A percentile compares a stretch with the other conserved stretches of the same genome.
Conservation (phyloP, 2,113 vertebrate genomes). For the Halcyon malimbica region DNA sequence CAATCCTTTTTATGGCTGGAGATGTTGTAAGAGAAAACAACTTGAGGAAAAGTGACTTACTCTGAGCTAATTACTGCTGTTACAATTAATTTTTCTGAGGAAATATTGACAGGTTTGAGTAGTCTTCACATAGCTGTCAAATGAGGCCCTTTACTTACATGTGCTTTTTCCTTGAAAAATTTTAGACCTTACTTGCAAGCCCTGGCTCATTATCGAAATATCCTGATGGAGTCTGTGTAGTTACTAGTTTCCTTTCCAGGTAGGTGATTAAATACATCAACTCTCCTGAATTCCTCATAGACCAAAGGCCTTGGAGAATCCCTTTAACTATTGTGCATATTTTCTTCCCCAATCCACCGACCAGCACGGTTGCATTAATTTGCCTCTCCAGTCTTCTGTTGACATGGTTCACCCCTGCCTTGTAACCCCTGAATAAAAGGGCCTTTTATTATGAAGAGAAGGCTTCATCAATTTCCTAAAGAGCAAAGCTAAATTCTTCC, state of each 20-base stretch:
- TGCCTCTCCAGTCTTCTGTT: not conserved
- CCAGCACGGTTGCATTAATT: not conserved
- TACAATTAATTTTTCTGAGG: not conserved
- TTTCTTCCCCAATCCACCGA: not conserved
- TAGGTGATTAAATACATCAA: not conserved
- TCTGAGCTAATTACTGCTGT: not conserved
- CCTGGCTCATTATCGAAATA: conserved; percentile 42
- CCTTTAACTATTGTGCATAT: not conserved
- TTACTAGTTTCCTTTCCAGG: conserved; percentile 4
- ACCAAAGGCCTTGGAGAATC: not conserved
- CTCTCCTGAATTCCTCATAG: not conserved
- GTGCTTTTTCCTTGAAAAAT: not conserved
- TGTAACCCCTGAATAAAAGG: not conserved
- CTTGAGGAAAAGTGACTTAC: not conserved
- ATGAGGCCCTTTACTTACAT: conserved; percentile 48
- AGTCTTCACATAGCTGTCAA: not conserved
- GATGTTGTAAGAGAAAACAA: not conserved
- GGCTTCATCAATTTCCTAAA: not conserved
- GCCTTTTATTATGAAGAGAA: not conserved
- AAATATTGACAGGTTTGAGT: not conserved
- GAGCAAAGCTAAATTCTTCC: not conserved
- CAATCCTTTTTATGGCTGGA: not conserved
- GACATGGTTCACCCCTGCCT: not conserved
- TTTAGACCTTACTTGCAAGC: not conserved
- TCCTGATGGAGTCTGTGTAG: conserved; percentile 46